Conservation (phyloP, 2,888 invertebrate genomes). For the Antheraea assamensis region DNA sequence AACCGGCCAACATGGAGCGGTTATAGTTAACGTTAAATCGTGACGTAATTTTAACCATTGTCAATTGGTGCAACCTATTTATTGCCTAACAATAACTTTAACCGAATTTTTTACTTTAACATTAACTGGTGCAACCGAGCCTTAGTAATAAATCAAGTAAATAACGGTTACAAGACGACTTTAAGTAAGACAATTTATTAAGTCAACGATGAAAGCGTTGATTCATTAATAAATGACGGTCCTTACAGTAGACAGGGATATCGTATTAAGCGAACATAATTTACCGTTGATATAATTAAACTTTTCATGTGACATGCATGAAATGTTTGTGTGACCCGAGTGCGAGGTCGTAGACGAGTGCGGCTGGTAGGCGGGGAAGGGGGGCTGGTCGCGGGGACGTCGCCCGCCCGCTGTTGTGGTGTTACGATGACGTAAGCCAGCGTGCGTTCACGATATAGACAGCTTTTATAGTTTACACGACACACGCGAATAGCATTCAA, state of each 20-base stretch:
- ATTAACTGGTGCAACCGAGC: too few species aligned
- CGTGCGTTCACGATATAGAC: conserved; percentile 31
- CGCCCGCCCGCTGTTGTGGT: conserved; percentile 30
- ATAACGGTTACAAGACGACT: background rate
- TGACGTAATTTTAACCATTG: too few species aligned
- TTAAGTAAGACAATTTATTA: background rate
- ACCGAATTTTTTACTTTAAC: too few species aligned
- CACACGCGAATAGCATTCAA: conserved; percentile 13
- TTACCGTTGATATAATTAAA: conserved; percentile 21
- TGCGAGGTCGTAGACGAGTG: conserved; percentile 47
- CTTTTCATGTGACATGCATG: conserved; percentile 22
- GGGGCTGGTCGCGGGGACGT: conserved; percentile 25
- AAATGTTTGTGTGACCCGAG: conserved; percentile 40
- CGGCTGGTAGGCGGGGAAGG: conserved; percentile 26
- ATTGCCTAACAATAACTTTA: too few species aligned
- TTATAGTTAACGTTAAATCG: too few species aligned
- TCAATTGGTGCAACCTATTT: too few species aligned
- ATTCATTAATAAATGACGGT: background rate
- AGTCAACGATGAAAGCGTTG: background rate
- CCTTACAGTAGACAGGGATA: background rate
- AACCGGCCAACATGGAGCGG: too few species aligned
- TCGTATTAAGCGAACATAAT: conserved; percentile 10
- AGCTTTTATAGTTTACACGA: conserved; percentile 20
- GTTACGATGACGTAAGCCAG: conserved; percentile 55
- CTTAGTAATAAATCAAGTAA: background rate